Evolutionary conservation across 2,797 vertebrate genomes (phyloP).

Genomic region (Melanotaenia maccullochi): DNA sequence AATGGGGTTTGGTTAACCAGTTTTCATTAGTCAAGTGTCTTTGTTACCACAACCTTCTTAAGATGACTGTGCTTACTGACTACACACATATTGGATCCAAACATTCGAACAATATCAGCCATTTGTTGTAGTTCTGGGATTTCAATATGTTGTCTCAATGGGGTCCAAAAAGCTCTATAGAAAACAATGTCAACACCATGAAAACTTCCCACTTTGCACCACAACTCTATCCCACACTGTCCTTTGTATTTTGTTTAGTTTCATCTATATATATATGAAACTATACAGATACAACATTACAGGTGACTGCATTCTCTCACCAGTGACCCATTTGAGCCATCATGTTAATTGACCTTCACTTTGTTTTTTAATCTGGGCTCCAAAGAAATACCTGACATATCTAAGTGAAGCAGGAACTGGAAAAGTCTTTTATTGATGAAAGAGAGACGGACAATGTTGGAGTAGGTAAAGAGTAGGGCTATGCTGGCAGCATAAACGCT

Average conservation of each 20-base stretch:
- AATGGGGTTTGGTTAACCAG: slow-evolving; percentile 32
- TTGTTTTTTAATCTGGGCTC: neutral
- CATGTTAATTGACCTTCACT: neutral
- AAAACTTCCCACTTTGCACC: neutral
- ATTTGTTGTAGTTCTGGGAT: neutral
- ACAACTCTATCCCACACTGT: too few species aligned
- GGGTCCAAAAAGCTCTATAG: neutral
- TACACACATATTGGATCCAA: neutral
- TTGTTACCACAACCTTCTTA: slow-evolving; percentile 17
- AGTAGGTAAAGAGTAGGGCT: slow-evolving; percentile 8
- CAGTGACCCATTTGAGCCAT: neutral
- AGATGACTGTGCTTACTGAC: neutral
- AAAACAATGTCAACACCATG: neutral
- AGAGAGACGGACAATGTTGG: slow-evolving; percentile 14
- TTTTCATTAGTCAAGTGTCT: slow-evolving; percentile 35
- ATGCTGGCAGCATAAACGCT: slow-evolving; percentile 8
- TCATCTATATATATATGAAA: neutral
- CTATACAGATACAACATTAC: neutral
- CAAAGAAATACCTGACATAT: slow-evolving; percentile 34
- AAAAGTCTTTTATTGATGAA: slow-evolving; percentile 33
- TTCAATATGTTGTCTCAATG: neutral
- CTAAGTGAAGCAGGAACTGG: slow-evolving; percentile 18
- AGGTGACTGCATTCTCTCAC: neutral
- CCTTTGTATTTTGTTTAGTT: neutral
- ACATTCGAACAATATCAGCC: neutral